A percentile compares a stretch with the other conserved stretches of the same genome.
These are phyloP conservation scores for Andrena marginata DNA, from an alignment of 2,888 invertebrate genomes.

Conservation along the genomic window DNA sequence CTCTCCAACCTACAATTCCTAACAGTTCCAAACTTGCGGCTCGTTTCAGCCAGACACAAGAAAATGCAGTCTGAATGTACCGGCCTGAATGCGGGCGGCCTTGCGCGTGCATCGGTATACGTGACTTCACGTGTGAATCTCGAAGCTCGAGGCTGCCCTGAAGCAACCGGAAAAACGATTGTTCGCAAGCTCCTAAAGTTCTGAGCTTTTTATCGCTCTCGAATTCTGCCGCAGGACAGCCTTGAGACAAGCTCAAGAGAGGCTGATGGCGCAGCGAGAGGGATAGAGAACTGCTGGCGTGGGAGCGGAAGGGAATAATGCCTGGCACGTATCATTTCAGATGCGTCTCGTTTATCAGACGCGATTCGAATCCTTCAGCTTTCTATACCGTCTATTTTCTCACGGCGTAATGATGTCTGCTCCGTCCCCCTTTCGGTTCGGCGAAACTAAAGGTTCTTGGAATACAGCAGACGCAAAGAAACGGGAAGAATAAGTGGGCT, in stretches of 20 bases:
- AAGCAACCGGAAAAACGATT: conserved; percentile 66
- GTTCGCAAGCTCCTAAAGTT: conserved; percentile 64
- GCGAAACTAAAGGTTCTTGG: background rate
- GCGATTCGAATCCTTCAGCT: conserved; percentile 45
- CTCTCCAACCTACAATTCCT: conserved; percentile 37
- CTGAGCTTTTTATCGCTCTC: conserved; percentile 63
- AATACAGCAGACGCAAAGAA: conserved; percentile 24
- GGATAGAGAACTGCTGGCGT: background rate
- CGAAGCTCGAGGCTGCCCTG: conserved; percentile 42
- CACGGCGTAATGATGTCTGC: conserved; percentile 52
- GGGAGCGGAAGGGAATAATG: conserved; percentile 19
- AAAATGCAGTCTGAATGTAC: conserved; percentile 52
- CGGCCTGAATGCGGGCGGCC: conserved; percentile 35
- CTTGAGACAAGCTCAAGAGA: conserved; percentile 36
- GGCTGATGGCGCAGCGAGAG: background rate
- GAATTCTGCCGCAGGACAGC: conserved; percentile 57
- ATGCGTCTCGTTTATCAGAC: conserved; percentile 53
- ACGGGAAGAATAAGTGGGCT: conserved; percentile 27
- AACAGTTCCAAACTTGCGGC: conserved; percentile 61
- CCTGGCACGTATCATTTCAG: conserved; percentile 49
- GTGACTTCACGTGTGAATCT: conserved; percentile 52
- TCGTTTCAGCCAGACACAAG: conserved; percentile 55
- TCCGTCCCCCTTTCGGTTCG: background rate
- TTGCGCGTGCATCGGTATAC: conserved; percentile 41
- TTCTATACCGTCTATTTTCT: conserved; percentile 42